Conservation (phyloP, 2,797 vertebrate species). For the Amniataba percoides region DNA sequence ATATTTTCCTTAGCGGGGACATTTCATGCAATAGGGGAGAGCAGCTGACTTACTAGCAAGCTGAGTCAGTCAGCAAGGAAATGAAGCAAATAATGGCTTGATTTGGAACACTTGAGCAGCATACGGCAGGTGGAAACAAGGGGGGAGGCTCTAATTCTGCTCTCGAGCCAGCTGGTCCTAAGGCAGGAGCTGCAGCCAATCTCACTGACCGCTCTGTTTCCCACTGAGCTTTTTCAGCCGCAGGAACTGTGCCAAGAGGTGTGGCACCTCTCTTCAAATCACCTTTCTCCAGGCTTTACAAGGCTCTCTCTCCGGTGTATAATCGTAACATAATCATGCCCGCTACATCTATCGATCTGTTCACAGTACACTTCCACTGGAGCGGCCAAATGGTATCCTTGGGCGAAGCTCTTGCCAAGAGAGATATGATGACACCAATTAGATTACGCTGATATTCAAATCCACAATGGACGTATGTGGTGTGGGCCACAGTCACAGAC, state of each 20-base stretch:
- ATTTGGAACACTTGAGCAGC: constrained; percentile 77
- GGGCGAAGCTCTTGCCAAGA: constrained; percentile 64
- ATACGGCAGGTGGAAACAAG: constrained; percentile 70
- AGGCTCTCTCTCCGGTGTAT: constrained; percentile 65
- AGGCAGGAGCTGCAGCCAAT: constrained; percentile 60
- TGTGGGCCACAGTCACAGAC: constrained; percentile 15
- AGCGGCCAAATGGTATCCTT: constrained; percentile 69
- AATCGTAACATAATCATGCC: constrained; percentile 76
- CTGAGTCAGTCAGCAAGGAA: constrained; percentile 72
- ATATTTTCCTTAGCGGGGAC: constrained; percentile 9
- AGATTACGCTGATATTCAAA: constrained; percentile 72
- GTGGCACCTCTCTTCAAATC: constrained; percentile 69
- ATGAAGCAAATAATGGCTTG: constrained; percentile 78
- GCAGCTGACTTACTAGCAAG: constrained; percentile 64
- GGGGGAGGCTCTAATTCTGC: constrained; percentile 73
- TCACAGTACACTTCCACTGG: constrained; percentile 61
- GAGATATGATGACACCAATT: constrained; percentile 73
- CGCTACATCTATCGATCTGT: constrained; percentile 73
- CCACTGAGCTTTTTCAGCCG: constrained; percentile 66
- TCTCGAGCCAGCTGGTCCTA: constrained; percentile 76
- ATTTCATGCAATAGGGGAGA: constrained; percentile 34
- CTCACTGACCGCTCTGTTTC: constrained; percentile 73
- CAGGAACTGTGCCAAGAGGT: constrained; percentile 66
- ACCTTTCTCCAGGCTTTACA: constrained; percentile 66
- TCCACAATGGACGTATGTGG: constrained; percentile 54